Conservation (phyloP, 2,888 invertebrate genomes). For the Heliconius charithonia region DNA sequence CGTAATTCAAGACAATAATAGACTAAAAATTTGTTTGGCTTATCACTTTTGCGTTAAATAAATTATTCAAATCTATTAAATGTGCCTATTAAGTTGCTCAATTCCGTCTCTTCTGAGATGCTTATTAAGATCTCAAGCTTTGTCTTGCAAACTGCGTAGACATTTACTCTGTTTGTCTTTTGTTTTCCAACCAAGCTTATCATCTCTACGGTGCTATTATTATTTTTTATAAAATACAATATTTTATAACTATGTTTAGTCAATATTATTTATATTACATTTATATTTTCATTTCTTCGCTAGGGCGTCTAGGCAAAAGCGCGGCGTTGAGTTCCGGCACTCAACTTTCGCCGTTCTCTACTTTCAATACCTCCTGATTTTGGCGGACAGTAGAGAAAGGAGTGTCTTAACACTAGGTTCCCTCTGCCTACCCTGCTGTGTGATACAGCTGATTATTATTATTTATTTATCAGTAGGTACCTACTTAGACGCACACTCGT, state of each 20-base stretch:
- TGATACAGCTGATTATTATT: too few species aligned
- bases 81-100: conserved; percentile 43
- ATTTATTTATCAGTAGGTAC: neutral
- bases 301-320: too few species aligned
- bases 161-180: conserved; percentile 44
- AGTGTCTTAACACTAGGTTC: too few species aligned
- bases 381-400: too few species aligned
- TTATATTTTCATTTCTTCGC: too few species aligned
- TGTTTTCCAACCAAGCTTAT: conserved; percentile 36
- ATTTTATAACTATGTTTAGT: neutral
- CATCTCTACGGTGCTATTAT: conserved; percentile 9
- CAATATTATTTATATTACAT: neutral
- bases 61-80: conserved; percentile 48
- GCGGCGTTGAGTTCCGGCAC: too few species aligned
- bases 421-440: too few species aligned
- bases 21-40: conserved; percentile 32
- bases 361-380: too few species aligned
- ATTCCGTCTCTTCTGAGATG: conserved; percentile 44
- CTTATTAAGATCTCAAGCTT: conserved; percentile 42
- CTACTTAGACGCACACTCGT: neutral
- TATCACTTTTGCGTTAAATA: conserved; percentile 46
- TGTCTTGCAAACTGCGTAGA: conserved; percentile 43
- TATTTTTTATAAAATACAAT: neutral
- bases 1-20: conserved; percentile 55
- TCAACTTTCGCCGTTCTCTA: too few species aligned